Evolutionary conservation across 1,140 invertebrate species (phyloP), one percentile per base, ranked within the genome.

Genomic region (Cryptotermes secundus): DNA sequence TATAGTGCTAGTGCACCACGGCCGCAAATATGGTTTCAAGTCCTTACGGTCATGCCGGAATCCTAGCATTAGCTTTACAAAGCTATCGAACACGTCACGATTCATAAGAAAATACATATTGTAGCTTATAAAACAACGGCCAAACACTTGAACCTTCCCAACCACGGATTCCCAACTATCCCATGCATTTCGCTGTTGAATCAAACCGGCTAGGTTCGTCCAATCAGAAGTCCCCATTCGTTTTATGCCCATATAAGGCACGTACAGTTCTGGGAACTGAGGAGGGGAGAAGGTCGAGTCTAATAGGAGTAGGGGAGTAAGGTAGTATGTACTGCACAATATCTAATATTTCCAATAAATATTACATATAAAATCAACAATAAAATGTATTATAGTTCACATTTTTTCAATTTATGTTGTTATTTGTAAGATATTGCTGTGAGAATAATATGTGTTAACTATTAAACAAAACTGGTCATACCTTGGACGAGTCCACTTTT

Each of bases 231-330:
- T 85, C 90, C 87, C 89, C 88, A 91, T 92, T 92, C 92, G 92
- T 92, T 93, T 93, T 93, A 93, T 94, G 93, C 92, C 94, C 93
- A 94, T 94, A 94, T 94, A 94, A 94, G 93, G 94, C 92, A 93
- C 93, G 92, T 91, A 91, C 91, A 90, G 91, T 91, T 90, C 90
- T 90, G 90, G 89, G 88, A 84, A 72, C 84, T 86, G 89, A 88
- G 89, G 89, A 88, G 87, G 87, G 87, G 86, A 87, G 84, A 84
- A 86, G 89, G 90, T 87, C 88, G 89, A 90, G 87, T 90, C 90
- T 88, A 91, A 89, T 26, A 34, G 83, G 79, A 72, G 53, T 84
- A 85, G 89, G 88, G 86, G 87, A 85, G 38, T 34, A 26, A 19
- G 38, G 59, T 72, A 31, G 59, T 72, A 16, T n/a, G 9, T 31